Evolutionary conservation across 2,113 vertebrate species (phyloP).

Genomic region (Elephantulus edwardii): DNA sequence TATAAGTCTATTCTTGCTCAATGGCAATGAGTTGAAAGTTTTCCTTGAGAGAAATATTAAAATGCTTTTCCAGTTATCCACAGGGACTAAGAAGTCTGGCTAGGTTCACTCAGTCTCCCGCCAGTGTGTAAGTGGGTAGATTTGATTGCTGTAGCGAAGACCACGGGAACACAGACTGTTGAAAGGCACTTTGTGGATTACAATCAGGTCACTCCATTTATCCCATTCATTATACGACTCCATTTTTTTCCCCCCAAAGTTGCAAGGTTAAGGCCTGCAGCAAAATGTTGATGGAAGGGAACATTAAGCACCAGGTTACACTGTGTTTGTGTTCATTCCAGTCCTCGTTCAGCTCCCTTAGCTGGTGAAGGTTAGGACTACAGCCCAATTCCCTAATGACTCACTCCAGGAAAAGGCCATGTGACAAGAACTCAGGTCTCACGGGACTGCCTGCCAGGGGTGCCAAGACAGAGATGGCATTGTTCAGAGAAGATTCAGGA

Average conservation of each 20-base stretch:
- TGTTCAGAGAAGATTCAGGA: constrained; percentile 70
- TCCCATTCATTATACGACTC: background rate
- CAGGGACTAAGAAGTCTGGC: background rate
- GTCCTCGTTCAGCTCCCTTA: background rate
- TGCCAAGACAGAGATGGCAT: constrained; percentile 72
- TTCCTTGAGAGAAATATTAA: background rate
- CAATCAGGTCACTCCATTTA: background rate
- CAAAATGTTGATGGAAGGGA: background rate
- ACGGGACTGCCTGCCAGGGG: constrained; percentile 36
- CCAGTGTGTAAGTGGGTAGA: background rate
- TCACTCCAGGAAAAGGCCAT: constrained; percentile 66
- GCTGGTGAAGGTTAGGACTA: constrained; percentile 49
- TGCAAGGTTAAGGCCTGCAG: constrained; percentile 13
- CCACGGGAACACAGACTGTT: accelerated
- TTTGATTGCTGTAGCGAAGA: background rate
- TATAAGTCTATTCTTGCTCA: too few relatives aligned
- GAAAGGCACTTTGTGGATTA: constrained; percentile 22
- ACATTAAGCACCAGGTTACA: background rate
- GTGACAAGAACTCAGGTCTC: constrained; percentile 68
- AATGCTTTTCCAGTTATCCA: background rate
- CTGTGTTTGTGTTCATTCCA: background rate
- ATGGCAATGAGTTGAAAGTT: too few relatives aligned
- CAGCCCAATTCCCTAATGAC: constrained; percentile 24
- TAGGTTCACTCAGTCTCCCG: background rate
- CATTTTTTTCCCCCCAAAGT: background rate